Base-by-base conservation (phyloP, 2,113 vertebrate genomes). In the Petaurus breviceps region DNA sequence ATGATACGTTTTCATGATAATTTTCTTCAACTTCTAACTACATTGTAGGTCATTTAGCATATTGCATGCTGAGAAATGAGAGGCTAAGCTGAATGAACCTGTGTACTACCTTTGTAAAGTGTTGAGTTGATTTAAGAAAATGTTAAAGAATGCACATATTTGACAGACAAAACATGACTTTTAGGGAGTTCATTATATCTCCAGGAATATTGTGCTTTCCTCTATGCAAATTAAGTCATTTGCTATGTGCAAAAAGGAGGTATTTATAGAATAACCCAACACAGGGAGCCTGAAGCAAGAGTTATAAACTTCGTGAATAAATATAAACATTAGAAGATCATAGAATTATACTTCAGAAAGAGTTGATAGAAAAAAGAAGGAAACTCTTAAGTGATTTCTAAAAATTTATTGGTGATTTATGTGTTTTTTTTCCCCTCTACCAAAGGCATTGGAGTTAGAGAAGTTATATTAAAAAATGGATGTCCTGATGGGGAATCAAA, bases 381-480 rank as follows among this genome's bases (percentile, higher is more conserved):
- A 23, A 53, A 77, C 5, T 51, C 6, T 94, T 43, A 14, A 93
- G 77, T 90, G 93, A 2, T 96, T 93, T 95, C 43, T 84, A 94
- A 96, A 95, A 28, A 93, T 92, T 94, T 97, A 47, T 31, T 50
- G 51, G 54, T 96, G n/a, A 84, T 84, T 43, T 43, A 22, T 43
- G 19, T 84, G 68, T 43, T 77, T 77, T 4, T n/a, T 84, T 84
- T 94, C 96, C 96, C 43, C 97, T 47, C 90, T 23, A 25, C n/a
- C 54, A 52, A 97, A 98, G 97, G 98, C 61, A 91, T 97, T 84
- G 98, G 97, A 93, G 94, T 98, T 95, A 93, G 96, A 98, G 98
- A 98, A 98, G 96, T 99, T 97, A 90, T 98, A 52, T 97, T 98
- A 98, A 98, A 96, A 52, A 97, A 91, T n/a, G 98, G 98, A 94